Base-by-base conservation (phyloP, 2,797 vertebrate species). In the Lepidocolaptes lacrymiger region DNA sequence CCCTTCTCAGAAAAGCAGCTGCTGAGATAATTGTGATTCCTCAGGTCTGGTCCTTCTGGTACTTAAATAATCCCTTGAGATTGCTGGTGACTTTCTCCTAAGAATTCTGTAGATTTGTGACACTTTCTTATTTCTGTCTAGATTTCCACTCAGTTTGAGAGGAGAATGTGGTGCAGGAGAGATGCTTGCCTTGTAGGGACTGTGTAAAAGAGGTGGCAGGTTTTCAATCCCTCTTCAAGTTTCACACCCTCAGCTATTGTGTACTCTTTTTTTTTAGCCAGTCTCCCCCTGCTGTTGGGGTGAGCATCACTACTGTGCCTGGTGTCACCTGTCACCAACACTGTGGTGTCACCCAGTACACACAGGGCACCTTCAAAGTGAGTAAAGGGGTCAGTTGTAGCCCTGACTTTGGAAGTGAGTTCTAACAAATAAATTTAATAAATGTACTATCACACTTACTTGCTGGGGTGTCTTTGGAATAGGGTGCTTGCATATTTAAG, bases 101-200 rank as follows among this genome's bases (percentile, higher is more conserved):
- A 46, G 58, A 58, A 8, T 43, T 69, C 7, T 24, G 36, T 62
- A 30, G 23, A 9, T 19, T 81, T 41, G 14, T 72, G 16, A 21
- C 0, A 0, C 26, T 3, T 0, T 66, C 62, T 49, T 36, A 28
- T 39, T 82, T 69, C 61, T 80, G 27, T 26, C 34, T 69, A 3
- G 46, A 27, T 51, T 58, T 56, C 28, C 37, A 3, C 46, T 37
- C 1, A 2, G n/a, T 48, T n/a, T 34, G 76, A 68, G 59, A 71
- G 74, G 20, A 72, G 36, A 28, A 62, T 23, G 46, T 68, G 8
- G 23, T 28, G 13, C 17, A 11, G 34, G 36, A 20, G 22, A 23
- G 48, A 13, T 15, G 5, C 51, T 69, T 67, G 9, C 24, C 9
- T 52, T 52, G 51, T 52, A 52, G 51, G 28, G 51, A 19, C 51